Conservation (phyloP, 2,113 vertebrate genomes). For the Myocastor coypus region DNA sequence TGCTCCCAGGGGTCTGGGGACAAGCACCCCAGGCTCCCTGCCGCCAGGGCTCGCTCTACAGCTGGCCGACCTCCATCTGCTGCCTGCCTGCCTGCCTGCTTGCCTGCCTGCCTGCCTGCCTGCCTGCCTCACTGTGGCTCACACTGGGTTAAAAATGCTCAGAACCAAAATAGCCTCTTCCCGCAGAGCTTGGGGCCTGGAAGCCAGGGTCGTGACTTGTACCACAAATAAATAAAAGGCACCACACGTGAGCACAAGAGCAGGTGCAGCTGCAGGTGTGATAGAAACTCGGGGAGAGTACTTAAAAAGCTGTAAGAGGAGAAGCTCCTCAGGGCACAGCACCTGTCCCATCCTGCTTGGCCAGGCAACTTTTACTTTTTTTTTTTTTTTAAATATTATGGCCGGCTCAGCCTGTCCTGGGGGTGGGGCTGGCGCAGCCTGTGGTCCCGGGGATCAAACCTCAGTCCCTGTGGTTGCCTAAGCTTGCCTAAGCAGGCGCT, state of each 20-base stretch:
- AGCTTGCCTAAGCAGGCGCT: too few species aligned
- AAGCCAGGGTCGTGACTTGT: background rate
- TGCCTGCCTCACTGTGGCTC: background rate
- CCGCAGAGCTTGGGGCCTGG: background rate
- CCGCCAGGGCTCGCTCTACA: rapidly evolving
- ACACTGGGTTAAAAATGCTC: constrained; percentile 29
- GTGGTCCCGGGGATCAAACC: too few species aligned
- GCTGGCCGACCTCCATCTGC: background rate
- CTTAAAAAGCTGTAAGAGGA: too few species aligned
- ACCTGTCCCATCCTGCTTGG: background rate
- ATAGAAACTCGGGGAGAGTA: background rate
- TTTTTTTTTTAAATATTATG: background rate
- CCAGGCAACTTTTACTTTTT: background rate
- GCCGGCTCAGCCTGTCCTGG: too few species aligned
- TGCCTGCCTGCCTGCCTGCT: background rate
- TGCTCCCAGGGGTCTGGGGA: rapidly evolving
- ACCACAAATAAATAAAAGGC: background rate
- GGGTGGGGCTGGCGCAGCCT: too few species aligned
- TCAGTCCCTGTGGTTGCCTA: too few species aligned
- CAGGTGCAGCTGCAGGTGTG: background rate
- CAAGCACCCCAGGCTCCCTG: background rate
- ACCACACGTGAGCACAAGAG: rapidly evolving
- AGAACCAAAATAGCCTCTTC: constrained; percentile 23
- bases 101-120: background rate
- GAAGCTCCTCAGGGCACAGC: background rate